phyloP scores from a whole-genome alignment of 2,797 vertebrate species.

The Sebastes goodei region DNA sequence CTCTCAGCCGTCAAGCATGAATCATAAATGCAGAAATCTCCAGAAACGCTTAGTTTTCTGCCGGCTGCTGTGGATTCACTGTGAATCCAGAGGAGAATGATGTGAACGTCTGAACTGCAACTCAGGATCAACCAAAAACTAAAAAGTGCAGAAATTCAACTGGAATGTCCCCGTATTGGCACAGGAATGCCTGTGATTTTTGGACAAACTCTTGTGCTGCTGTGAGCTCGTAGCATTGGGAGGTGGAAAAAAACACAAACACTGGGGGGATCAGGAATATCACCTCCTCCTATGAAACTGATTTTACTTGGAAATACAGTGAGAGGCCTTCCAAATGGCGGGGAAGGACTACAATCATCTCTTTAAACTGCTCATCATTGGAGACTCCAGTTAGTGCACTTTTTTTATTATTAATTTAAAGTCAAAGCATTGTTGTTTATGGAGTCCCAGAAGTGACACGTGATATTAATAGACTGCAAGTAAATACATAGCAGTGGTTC shows the following conservation, averaged over 20 bases:
- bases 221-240: constrained; percentile 36
- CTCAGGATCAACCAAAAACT: neutral
- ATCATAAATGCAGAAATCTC: constrained; percentile 9
- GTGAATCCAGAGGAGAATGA: neutral
- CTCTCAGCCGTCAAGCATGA: constrained; percentile 15
- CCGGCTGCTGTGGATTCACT: constrained; percentile 12
- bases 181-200: neutral
- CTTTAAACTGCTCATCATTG: constrained; percentile 90
- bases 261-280: neutral
- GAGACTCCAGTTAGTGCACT: constrained; percentile 86
- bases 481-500: neutral
- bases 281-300: constrained; percentile 43
- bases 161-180: constrained; percentile 33
- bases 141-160: neutral
- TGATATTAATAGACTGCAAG: neutral
- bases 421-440: neutral
- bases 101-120: constrained; percentile 32
- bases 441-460: neutral
- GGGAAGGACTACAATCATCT: constrained; percentile 89
- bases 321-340: constrained; percentile 73
- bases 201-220: constrained; percentile 2
- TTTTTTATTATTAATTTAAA: neutral
- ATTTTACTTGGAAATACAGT: constrained; percentile 28
- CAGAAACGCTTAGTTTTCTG: neutral
- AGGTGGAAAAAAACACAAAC: neutral